Evolutionary conservation across 1,140 invertebrate species (phyloP).

Genomic region (Chionoecetes opilio): DNA sequence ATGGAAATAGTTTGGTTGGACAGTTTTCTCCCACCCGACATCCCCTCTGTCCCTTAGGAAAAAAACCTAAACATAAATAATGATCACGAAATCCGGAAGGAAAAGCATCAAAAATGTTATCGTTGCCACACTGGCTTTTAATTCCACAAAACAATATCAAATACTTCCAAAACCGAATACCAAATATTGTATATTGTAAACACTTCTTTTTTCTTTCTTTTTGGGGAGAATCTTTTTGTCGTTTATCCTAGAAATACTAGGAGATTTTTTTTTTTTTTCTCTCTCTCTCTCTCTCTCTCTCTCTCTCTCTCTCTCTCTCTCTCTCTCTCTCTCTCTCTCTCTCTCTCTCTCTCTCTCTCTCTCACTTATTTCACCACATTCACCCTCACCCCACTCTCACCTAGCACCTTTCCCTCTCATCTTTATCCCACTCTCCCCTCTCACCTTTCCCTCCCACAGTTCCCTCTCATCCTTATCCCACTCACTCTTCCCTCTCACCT

Average conservation of each 20-base stretch:
- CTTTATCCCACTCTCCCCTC: not conserved
- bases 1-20: too few species aligned
- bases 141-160: too few species aligned
- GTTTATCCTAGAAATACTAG: not conserved
- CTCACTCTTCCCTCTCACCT: not conserved
- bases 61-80: too few species aligned
- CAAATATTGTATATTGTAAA: too few species aligned
- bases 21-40: too few species aligned
- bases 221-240: not conserved
- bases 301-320: not conserved
- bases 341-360: not conserved
- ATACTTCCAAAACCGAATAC: too few species aligned
- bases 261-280: not conserved
- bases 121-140: too few species aligned
- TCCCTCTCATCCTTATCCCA: not conserved
- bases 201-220: not conserved
- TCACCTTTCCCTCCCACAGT: not conserved
- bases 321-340: not conserved
- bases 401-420: not conserved
- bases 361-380: too few species aligned
- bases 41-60: too few species aligned
- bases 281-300: constrained; percentile 20
- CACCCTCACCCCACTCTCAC: not conserved
- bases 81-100: too few species aligned
- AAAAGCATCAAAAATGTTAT: too few species aligned